These are phyloP conservation scores for Caenorhabditis parvicauda DNA, from an alignment of 2,888 invertebrate species.

Conservation along the genomic window DNA sequence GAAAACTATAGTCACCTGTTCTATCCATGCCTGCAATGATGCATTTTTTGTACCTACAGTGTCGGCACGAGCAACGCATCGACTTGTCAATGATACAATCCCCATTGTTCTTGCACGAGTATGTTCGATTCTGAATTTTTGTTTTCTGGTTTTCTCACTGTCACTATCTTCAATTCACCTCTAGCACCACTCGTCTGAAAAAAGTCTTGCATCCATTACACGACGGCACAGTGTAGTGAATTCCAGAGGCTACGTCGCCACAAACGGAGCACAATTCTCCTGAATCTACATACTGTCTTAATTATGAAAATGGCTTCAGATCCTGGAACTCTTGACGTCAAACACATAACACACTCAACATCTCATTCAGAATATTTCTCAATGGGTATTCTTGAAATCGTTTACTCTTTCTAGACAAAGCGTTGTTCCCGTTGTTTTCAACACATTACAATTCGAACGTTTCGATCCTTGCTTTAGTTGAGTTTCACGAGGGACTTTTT, in stretches of 20 bases:
- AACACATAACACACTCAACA: no score
- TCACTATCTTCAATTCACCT: conserved; percentile 25
- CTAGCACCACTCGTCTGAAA: conserved; percentile 55
- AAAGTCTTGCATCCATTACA: conserved; percentile 58
- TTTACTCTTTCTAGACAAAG: no score
- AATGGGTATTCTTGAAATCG: no score
- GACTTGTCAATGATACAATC: conserved; percentile 55
- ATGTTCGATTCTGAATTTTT: conserved; percentile 52
- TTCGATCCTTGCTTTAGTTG: no score
- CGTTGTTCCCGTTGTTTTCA: no score
- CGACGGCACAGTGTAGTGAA: conserved; percentile 48
- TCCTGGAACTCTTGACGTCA: no score
- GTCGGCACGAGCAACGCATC: conserved; percentile 51
- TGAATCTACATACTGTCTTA: no score
- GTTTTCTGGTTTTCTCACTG: not conserved
- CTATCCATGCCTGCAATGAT: conserved; percentile 55
- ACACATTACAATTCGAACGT: no score
- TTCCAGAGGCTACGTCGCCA: conserved; percentile 53
- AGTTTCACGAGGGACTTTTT: no score
- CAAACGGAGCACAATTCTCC: conserved; percentile 51
- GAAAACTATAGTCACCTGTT: conserved; percentile 33
- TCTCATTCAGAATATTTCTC: no score
- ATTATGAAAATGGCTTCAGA: no score
- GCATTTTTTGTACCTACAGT: conserved; percentile 58
- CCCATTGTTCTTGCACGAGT: conserved; percentile 58